These are phyloP conservation scores for Mimachlamys varia DNA, from an alignment of 2,888 invertebrate genomes.

Conservation along the genomic window DNA sequence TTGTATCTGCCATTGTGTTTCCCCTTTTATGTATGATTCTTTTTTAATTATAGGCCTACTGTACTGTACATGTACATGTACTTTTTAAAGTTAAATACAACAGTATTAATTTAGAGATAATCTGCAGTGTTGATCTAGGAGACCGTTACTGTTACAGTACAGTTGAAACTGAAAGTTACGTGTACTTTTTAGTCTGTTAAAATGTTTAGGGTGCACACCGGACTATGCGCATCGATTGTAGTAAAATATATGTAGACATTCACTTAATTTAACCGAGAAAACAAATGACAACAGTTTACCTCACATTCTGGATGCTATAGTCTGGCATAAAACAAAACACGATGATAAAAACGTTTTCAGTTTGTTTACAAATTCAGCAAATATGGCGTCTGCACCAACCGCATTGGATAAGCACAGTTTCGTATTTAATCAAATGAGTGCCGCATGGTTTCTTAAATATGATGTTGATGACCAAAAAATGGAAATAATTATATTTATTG, in stretches of 20 bases:
- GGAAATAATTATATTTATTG: too few species aligned
- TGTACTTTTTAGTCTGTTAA: background rate
- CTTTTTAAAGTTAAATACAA: background rate
- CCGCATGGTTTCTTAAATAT: background rate
- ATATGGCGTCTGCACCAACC: slow-evolving; percentile 27
- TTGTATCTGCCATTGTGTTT: too few species aligned
- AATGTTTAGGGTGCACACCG: background rate
- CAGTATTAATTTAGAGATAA: background rate
- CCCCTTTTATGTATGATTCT: too few species aligned
- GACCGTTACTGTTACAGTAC: background rate
- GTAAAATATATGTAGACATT: background rate
- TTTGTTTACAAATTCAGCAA: slow-evolving; percentile 34
- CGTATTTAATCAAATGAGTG: background rate
- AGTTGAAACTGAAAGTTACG: background rate
- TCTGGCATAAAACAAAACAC: slow-evolving; percentile 6
- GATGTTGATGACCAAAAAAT: too few species aligned
- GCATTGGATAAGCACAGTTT: background rate
- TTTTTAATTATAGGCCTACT: too few species aligned
- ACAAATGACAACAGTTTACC: background rate
- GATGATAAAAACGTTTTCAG: background rate
- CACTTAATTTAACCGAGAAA: background rate
- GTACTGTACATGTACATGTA: too few species aligned
- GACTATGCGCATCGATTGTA: background rate
- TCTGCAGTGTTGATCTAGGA: background rate
- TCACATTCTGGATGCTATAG: slow-evolving; percentile 17